These are phyloP conservation scores for Hippopotamus amphibius DNA, from an alignment of 2,113 vertebrate genomes.

Conservation along the genomic window DNA sequence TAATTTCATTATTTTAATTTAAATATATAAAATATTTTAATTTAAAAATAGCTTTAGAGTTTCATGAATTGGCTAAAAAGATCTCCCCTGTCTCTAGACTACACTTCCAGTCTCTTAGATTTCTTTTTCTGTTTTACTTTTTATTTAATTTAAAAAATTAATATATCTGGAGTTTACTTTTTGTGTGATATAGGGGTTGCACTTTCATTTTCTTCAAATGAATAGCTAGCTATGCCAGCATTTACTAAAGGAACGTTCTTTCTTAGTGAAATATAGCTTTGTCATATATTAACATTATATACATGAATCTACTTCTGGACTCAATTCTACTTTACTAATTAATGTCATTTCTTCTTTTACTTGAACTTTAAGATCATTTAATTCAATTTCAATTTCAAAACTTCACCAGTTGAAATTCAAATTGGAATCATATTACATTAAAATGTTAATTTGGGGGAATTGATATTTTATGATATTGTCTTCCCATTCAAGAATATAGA, in stretches of 20 bases:
- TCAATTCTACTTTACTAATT: background rate
- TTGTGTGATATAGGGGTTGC: background rate
- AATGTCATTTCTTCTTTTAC: slow-evolving; percentile 3
- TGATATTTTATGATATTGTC: background rate
- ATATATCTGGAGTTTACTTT: background rate
- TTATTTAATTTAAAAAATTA: background rate
- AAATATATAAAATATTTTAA: slow-evolving; percentile 25
- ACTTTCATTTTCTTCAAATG: slow-evolving; percentile 1
- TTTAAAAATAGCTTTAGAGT: background rate
- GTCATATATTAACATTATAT: background rate
- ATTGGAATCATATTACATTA: background rate
- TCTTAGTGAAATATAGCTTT: slow-evolving; percentile 18
- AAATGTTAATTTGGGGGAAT: background rate
- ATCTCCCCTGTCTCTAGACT: background rate
- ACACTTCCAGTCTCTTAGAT: background rate
- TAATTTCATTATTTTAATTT: slow-evolving; percentile 3
- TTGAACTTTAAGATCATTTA: slow-evolving; percentile 33
- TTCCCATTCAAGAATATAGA: background rate
- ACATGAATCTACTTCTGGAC: background rate
- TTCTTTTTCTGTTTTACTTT: background rate
- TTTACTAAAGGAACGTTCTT: slow-evolving; percentile 32
- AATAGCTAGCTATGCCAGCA: background rate
- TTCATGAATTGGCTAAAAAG: background rate
- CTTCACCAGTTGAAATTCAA: slow-evolving; percentile 39
- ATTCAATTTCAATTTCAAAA: background rate